Evolutionary conservation across 2,797 vertebrate genomes (phyloP), one percentile per base, ranked within the genome.

Genomic region (Parauchenoglanis punctatus): DNA sequence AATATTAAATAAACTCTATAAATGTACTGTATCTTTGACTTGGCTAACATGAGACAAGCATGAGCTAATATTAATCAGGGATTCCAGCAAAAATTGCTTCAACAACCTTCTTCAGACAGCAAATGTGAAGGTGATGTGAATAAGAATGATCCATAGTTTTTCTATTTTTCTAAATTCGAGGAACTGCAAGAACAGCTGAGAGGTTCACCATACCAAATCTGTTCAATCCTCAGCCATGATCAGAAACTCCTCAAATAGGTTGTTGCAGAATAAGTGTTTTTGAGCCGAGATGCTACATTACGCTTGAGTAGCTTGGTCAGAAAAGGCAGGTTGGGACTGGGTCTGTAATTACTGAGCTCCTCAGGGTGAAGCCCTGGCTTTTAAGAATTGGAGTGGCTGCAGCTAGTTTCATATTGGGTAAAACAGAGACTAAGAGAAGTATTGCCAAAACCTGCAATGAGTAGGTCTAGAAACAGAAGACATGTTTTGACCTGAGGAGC

Each of bases 341-440:
- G 20, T 81, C 20, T 81, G 56, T 81, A 81, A 81, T 59, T 61
- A 81, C 56, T 59, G 18, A 58, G 77, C 77, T 80, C 28, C 77
- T 58, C 17, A 7, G 31, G 56, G 77, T 80, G 52, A 54, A 77
- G 75, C 75, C 75, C 52, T 28, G 15, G 52, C 52, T 78, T 44
- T 58, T 58, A 28, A 77, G 75, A 77, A 18, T 31, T 78, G 28
- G 52, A 78, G 28, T 31, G 52, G 56, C 52, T 78, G 40, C 54
- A 80, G 54, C 52, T 52, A 78, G 52, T 56, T 56, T 78, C 52
- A 58, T 20, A 28, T 78, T 59, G 28, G 17, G 56, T 80, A 10
- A 18, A 80, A 59, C 54, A 23, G 28, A 80, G 35, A 25, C 8
- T 58, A 80, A 80, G 28, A 58, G 31, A 59, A 20, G 52, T 17